Conservation (phyloP, 2,113 vertebrate genomes). For the Bos indicus region DNA sequence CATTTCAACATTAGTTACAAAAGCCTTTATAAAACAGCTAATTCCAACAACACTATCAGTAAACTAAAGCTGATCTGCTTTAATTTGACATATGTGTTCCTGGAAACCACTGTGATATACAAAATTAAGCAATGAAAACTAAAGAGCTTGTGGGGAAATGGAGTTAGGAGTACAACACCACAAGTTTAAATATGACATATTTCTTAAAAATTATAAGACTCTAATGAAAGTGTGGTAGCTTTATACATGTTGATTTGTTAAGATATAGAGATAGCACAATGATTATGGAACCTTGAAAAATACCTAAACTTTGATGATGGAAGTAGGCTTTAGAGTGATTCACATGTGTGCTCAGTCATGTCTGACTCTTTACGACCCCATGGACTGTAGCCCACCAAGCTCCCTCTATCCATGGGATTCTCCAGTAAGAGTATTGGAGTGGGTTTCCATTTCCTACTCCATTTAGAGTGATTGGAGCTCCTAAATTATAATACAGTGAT, state of each 20-base stretch:
- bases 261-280: background rate
- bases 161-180: background rate
- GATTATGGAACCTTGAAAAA: background rate
- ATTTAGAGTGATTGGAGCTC: background rate
- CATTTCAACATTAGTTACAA: background rate
- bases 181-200: background rate
- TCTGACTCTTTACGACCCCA: fast-evolving
- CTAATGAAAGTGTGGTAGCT: background rate
- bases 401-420: background rate
- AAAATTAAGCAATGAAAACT: background rate
- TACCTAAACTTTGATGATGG: background rate
- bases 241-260: background rate
- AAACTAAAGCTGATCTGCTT: background rate
- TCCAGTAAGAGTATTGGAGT: background rate
- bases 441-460: background rate
- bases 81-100: background rate
- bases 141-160: background rate
- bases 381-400: background rate
- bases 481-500: background rate
- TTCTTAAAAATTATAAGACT: background rate
- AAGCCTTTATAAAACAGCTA: background rate
- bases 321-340: background rate
- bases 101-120: background rate
- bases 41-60: background rate
- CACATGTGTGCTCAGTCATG: background rate